Conservation (phyloP, 2,888 invertebrate genomes). For the Hirtodrosophila alboralis region DNA sequence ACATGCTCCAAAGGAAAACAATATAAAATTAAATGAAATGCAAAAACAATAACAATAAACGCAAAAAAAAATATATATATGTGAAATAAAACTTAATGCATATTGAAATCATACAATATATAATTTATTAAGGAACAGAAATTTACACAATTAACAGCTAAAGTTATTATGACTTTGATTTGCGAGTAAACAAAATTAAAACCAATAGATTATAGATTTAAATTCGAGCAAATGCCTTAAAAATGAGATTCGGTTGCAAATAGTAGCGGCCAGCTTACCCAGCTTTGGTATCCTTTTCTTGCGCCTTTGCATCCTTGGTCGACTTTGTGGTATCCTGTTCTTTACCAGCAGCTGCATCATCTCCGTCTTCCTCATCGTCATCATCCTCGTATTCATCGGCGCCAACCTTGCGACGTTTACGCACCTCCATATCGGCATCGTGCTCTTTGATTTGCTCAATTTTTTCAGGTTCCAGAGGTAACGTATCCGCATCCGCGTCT, state of each 20-base stretch:
- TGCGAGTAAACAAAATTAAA: conserved; percentile 27
- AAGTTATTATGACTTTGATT: conserved; percentile 56
- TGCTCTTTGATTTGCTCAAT: conserved; percentile 83
- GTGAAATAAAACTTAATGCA: conserved; percentile 54
- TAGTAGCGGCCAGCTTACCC: conserved; percentile 75
- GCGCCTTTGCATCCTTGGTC: conserved; percentile 24
- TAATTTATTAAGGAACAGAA: conserved; percentile 76
- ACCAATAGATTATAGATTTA: conserved; percentile 35
- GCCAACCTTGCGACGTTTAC: conserved; percentile 77
- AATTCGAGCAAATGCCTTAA: conserved; percentile 62
- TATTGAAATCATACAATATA: conserved; percentile 47
- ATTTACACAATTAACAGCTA: conserved; percentile 64
- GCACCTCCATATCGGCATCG: conserved; percentile 81
- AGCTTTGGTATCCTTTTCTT: conserved; percentile 76
- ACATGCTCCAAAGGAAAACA: conserved; percentile 31
- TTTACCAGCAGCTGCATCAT: conserved; percentile 29
- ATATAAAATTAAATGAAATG: conserved; percentile 18
- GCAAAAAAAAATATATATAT: conserved; percentile 26
- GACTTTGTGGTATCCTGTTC: conserved; percentile 11
- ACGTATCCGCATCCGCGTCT: conserved; percentile 86
- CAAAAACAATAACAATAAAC: conserved; percentile 32
- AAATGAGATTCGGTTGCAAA: conserved; percentile 46
- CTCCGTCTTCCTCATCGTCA: conserved; percentile 52
- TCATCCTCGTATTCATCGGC: conserved; percentile 67
- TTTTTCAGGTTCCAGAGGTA: conserved; percentile 81